These are phyloP conservation scores for Bufo gargarizans DNA, from an alignment of 2,113 vertebrate species.

Conservation along the genomic window DNA sequence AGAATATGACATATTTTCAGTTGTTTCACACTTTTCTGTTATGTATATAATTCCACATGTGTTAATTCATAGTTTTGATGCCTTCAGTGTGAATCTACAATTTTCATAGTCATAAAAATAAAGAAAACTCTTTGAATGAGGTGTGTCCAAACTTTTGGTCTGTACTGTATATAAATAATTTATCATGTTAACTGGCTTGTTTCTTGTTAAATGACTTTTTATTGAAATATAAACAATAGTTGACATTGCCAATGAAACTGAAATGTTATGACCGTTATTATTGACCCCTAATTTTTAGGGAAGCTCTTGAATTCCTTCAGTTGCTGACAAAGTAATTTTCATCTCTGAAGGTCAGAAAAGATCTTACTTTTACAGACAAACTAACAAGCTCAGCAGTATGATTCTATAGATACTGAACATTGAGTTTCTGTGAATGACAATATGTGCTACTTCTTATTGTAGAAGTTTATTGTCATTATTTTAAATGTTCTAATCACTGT, in stretches of 20 bases:
- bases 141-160: no score
- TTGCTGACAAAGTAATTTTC: slow-evolving; percentile 40
- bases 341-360: slow-evolving; percentile 39
- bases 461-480: slow-evolving; percentile 49
- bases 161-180: no score
- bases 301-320: neutral
- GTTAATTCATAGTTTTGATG: no score
- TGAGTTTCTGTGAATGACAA: slow-evolving; percentile 14
- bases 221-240: neutral
- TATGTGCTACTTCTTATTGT: slow-evolving; percentile 5
- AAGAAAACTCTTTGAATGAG: no score
- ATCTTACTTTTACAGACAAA: slow-evolving; percentile 11
- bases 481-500: slow-evolving; percentile 53
- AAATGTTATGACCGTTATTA: neutral
- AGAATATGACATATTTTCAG: no score
- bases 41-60: no score
- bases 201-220: neutral
- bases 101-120: no score
- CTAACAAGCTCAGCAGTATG: slow-evolving; percentile 38
- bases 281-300: slow-evolving; percentile 5
- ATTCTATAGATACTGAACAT: slow-evolving; percentile 2
- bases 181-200: neutral
- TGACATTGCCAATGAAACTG: slow-evolving; percentile 16
- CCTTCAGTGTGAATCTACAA: no score
- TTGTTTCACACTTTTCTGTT: no score